These are phyloP conservation scores for Chalcosyrphus nemorum DNA, from an alignment of 2,888 invertebrate species.

Conservation along the genomic window DNA sequence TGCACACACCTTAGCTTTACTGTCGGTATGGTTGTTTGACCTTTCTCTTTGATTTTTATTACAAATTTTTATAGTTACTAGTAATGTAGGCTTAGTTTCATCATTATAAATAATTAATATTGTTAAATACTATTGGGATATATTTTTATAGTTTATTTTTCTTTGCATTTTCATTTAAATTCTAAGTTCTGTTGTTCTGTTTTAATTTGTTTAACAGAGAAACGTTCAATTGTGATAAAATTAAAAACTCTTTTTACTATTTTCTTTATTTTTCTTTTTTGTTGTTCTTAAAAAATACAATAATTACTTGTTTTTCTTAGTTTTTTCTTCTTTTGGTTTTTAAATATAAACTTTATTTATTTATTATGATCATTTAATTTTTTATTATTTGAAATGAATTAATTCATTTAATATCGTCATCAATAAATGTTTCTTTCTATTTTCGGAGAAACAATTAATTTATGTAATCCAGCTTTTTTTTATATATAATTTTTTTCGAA, in stretches of 20 bases:
- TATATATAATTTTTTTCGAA: no score
- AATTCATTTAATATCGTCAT: slow-evolving; percentile 70
- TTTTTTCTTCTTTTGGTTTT: slow-evolving; percentile 50
- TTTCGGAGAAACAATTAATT: slow-evolving; percentile 67
- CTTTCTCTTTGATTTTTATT: background rate
- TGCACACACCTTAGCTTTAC: slow-evolving; percentile 6
- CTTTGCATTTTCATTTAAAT: slow-evolving; percentile 34
- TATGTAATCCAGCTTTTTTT: slow-evolving; percentile 66
- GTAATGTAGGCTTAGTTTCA: slow-evolving; percentile 43
- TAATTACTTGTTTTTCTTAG: slow-evolving; percentile 66
- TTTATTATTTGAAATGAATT: slow-evolving; percentile 61
- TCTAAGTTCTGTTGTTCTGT: slow-evolving; percentile 44
- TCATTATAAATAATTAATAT: slow-evolving; percentile 60
- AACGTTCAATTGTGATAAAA: slow-evolving; percentile 66
- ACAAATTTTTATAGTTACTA: slow-evolving; percentile 31
- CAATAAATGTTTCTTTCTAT: slow-evolving; percentile 70
- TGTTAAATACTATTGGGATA: slow-evolving; percentile 61
- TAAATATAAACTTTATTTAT: slow-evolving; percentile 63
- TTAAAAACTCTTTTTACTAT: slow-evolving; percentile 62
- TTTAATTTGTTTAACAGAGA: slow-evolving; percentile 59
- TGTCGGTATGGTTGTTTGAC: background rate
- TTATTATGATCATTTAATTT: slow-evolving; percentile 38
- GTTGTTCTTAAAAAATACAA: slow-evolving; percentile 62
- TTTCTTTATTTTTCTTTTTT: slow-evolving; percentile 61
- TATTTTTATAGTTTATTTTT: slow-evolving; percentile 49